Percentiles rank a stretch among this genome's conserved stretches.
Evolutionary conservation across 1,140 invertebrate genomes (phyloP).

Genomic region (Zaprionus ornatus): DNA sequence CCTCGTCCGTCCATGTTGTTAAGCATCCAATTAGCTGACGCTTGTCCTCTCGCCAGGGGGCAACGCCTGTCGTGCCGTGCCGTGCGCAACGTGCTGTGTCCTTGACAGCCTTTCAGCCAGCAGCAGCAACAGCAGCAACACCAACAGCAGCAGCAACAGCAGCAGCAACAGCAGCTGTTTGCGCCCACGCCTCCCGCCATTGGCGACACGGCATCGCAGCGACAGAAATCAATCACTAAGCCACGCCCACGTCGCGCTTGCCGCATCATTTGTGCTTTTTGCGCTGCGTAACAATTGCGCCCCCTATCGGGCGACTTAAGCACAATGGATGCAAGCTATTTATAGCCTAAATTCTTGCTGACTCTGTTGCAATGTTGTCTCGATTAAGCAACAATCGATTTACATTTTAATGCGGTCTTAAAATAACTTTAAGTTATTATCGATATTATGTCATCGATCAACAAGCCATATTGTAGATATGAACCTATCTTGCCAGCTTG

Average conservation of each 20-base stretch:
- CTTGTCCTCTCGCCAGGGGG: slow-evolving; percentile 5
- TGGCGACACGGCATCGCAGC: slow-evolving; percentile 23
- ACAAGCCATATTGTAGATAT: too few species aligned
- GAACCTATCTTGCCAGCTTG: too few species aligned
- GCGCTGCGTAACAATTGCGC: background rate
- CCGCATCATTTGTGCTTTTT: slow-evolving; percentile 4
- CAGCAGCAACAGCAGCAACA: background rate
- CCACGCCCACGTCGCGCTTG: slow-evolving; percentile 18
- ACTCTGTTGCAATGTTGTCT: background rate
- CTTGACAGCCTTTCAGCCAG: slow-evolving; percentile 10
- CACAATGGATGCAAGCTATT: background rate
- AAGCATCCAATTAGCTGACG: slow-evolving; percentile 44
- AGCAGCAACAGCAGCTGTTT: slow-evolving; percentile 9
- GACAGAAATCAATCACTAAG: slow-evolving; percentile 42
- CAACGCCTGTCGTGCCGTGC: background rate
- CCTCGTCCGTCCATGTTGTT: slow-evolving; percentile 17
- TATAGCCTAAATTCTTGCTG: background rate
- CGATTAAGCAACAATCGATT: too few species aligned
- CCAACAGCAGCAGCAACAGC: too few species aligned
- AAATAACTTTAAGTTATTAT: too few species aligned
- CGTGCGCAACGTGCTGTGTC: slow-evolving; percentile 10
- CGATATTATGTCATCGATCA: too few species aligned
- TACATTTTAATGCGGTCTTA: too few species aligned
- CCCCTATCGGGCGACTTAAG: background rate
- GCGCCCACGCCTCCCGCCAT: background rate